These are phyloP conservation scores for Ostrea edulis DNA, from an alignment of 1,140 invertebrate genomes.

Conservation along the genomic window DNA sequence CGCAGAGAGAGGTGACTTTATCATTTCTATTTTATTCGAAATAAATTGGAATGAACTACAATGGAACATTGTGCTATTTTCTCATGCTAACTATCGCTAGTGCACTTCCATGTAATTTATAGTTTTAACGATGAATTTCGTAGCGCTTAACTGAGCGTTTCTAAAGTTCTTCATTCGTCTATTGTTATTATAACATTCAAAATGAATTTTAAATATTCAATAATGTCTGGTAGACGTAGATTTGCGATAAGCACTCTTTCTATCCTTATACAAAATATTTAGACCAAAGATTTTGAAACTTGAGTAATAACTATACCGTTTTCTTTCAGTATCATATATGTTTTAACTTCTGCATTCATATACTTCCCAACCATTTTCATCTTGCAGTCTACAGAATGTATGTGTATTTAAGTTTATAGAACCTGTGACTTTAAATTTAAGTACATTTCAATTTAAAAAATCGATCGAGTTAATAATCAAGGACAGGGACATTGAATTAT, in stretches of 20 bases:
- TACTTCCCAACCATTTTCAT: background rate
- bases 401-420: background rate
- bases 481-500: background rate
- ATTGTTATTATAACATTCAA: background rate
- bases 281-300: conserved; percentile 33
- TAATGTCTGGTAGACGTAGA: background rate
- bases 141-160: background rate
- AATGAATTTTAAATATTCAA: background rate
- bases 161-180: background rate
- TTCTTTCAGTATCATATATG: background rate
- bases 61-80: too few relatives aligned
- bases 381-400: too few relatives aligned
- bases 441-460: background rate
- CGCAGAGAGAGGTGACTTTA: conserved; percentile 37
- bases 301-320: background rate
- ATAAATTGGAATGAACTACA: too few relatives aligned
- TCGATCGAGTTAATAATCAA: background rate
- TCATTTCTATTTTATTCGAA: too few relatives aligned
- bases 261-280: background rate
- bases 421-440: background rate
- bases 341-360: background rate
- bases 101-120: too few relatives aligned
- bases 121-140: too few relatives aligned
- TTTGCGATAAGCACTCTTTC: background rate
- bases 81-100: too few relatives aligned